phyloP scores from a whole-genome alignment of 2,797 vertebrate species.

The Coregonus sp. region DNA sequence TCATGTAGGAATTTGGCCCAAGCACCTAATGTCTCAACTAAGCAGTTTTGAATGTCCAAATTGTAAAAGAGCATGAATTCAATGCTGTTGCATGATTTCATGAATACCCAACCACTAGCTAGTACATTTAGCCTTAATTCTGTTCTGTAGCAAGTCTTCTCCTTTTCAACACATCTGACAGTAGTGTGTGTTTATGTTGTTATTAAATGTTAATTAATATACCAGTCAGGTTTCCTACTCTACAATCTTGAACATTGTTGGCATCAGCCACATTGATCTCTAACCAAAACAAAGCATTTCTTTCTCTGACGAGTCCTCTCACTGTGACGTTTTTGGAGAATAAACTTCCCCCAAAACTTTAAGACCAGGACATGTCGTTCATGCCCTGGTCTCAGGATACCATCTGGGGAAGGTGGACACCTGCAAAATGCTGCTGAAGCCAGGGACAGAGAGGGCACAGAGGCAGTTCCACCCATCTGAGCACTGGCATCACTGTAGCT shows the following conservation, averaged over 20 bases:
- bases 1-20: not conserved
- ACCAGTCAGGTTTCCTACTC: constrained; percentile 20
- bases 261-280: not conserved
- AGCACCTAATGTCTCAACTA: constrained; percentile 29
- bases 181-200: constrained; percentile 60
- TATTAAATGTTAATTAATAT: not conserved
- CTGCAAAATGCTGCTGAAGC: constrained; percentile 16
- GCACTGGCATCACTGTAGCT: not conserved
- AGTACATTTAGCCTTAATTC: constrained; percentile 69
- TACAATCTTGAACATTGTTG: not conserved
- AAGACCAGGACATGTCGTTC: constrained; percentile 12
- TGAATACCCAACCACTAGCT: constrained; percentile 57
- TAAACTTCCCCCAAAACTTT: not conserved
- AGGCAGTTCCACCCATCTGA: not conserved
- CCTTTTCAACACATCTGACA: constrained; percentile 50
- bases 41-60: constrained; percentile 44
- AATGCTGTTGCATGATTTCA: constrained; percentile 38
- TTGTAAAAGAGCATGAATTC: constrained; percentile 37
- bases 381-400: constrained; percentile 27
- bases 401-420: constrained; percentile 30
- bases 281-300: constrained; percentile 38
- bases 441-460: constrained; percentile 15
- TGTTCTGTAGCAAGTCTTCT: constrained; percentile 55
- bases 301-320: constrained; percentile 24
- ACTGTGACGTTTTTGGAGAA: constrained; percentile 3